Evolutionary conservation across 2,113 vertebrate genomes (phyloP), one percentile per base, ranked within the genome.

Genomic region (Zosterops hypoxanthus): DNA sequence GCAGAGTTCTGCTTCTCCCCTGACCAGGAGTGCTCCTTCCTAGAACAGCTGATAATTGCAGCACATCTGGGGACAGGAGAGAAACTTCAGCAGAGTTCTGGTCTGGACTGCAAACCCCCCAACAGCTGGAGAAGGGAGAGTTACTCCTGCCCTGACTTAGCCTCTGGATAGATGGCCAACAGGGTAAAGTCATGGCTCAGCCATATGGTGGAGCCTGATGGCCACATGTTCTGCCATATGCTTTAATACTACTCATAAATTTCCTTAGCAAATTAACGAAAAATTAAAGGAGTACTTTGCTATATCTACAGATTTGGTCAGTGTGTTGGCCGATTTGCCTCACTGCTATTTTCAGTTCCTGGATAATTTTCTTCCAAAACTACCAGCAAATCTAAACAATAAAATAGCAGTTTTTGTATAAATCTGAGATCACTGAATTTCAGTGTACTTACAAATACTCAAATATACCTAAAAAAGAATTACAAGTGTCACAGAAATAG

Each of bases 101-200:
- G 20, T 46, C 56, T 59, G 53, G 33, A 18, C 1, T 66, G 72
- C n/a, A 59, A 70, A 73, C 5, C 17, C 9, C 33, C 42, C n/a
- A 39, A 2, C 11, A n/a, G 17, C 25, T 0, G 12, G 50, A 65
- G 10, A 33, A 19, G 2, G 13, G 33, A 1, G 13, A 56, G 31
- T 64, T 33, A 7, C 12, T 65, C 28, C 55, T 86, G 53, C 14
- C 56, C 41, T 64, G 63, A 28, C 9, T 28, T 29, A 64, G 19
- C 33, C 71, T 33, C 63, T 91, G 60, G 52, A n/a, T 44, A 31
- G 42, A n/a, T 57, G 49, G 64, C 31, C 57, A 29, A 15, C 0
- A 42, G 17, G 29, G 49, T 19, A 36, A 85, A 77, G 44, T 11
- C 26, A 34, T 46, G 31, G 75, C 66, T 92, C 59, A 65, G 59